Evolutionary conservation across 2,888 invertebrate species (phyloP).

Genomic region (Invenusta paracnida): DNA sequence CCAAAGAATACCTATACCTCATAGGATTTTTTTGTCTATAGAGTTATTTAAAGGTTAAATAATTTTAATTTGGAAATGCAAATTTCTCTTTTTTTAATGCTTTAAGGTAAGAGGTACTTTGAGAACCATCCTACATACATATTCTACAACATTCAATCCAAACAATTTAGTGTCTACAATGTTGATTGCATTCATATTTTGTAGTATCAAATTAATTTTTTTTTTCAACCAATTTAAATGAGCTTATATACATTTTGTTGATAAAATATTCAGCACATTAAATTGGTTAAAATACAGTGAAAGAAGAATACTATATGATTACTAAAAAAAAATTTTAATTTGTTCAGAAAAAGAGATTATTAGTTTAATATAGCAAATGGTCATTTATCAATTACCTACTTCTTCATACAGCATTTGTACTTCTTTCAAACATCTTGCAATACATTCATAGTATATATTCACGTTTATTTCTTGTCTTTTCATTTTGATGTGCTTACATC

Average conservation of each 20-base stretch:
- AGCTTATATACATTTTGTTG: neutral
- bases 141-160: neutral
- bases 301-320: neutral
- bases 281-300: neutral
- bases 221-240: neutral
- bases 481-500: neutral
- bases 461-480: neutral
- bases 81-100: neutral
- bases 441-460: neutral
- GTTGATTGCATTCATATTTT: neutral
- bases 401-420: no score
- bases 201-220: neutral
- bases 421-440: no score
- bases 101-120: neutral
- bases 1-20: neutral
- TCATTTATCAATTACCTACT: no score
- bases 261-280: neutral
- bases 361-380: neutral
- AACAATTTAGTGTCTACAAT: neutral
- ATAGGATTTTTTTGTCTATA: neutral
- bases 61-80: neutral
- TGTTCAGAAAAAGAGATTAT: neutral
- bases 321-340: neutral
- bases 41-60: neutral
- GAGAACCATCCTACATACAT: neutral